Evolutionary conservation across 2,888 invertebrate species (phyloP).

Genomic region (Odontocerum albicorne): DNA sequence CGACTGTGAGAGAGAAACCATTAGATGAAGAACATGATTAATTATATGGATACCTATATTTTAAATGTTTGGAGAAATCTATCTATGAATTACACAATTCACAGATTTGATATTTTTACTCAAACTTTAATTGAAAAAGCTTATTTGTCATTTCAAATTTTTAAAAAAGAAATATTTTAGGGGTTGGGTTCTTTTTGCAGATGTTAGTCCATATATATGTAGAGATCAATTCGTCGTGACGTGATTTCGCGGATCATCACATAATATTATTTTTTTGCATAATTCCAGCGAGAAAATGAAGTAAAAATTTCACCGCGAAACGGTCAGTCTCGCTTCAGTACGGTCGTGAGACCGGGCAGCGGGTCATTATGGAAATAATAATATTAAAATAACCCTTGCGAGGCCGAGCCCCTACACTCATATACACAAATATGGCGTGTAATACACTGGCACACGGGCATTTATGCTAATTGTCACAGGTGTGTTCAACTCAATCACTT

Average conservation of each 20-base stretch:
- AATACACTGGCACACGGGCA: background rate
- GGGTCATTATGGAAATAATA: conserved; percentile 22
- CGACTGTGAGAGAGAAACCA: too few relatives aligned
- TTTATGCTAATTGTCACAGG: background rate
- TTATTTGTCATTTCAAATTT: too few relatives aligned
- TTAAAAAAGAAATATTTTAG: too few relatives aligned
- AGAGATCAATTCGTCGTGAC: background rate
- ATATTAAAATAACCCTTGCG: conserved; percentile 17
- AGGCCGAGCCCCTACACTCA: conserved; percentile 6
- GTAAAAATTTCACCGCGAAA: conserved; percentile 1
- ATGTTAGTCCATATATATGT: too few relatives aligned
- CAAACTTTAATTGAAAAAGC: too few relatives aligned
- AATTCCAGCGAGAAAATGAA: conserved; percentile 3
- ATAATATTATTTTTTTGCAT: conserved; percentile 8
- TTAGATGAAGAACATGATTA: too few relatives aligned
- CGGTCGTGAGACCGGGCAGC: conserved; percentile 20
- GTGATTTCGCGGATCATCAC: conserved; percentile 2
- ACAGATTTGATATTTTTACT: too few relatives aligned
- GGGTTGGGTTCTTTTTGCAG: too few relatives aligned
- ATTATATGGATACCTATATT: too few relatives aligned
- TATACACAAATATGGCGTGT: background rate
- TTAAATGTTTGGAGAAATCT: too few relatives aligned
- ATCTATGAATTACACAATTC: too few relatives aligned
- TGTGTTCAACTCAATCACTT: conserved; percentile 4
- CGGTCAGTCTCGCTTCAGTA: background rate